Evolutionary conservation across 2,113 vertebrate genomes (phyloP).

Genomic region (Corapipo altera): DNA sequence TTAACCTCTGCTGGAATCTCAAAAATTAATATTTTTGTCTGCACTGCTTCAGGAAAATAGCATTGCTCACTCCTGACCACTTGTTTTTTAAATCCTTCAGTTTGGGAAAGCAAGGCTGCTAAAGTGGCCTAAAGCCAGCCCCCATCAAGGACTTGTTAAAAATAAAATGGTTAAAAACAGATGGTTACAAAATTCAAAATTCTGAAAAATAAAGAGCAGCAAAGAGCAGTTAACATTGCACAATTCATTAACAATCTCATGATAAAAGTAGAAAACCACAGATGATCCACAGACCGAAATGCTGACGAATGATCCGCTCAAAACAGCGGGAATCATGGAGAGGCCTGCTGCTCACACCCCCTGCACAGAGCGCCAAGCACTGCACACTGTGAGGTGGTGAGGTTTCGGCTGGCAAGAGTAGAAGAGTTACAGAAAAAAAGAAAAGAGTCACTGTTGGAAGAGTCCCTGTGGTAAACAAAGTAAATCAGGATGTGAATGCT

Average conservation of each 20-base stretch:
- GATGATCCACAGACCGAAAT: neutral
- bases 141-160: neutral
- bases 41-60: neutral
- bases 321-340: neutral
- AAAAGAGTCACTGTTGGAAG: slow-evolving; percentile 1
- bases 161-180: neutral
- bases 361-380: neutral
- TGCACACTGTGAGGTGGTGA: neutral
- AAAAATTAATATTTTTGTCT: neutral
- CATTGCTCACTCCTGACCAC: neutral
- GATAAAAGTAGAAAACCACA: neutral
- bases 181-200: neutral
- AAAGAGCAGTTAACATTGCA: neutral
- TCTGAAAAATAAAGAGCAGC: neutral
- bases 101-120: neutral
- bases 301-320: neutral
- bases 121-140: neutral
- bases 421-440: neutral
- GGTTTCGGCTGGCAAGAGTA: neutral
- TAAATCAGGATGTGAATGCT: neutral
- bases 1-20: neutral
- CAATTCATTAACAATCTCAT: neutral
- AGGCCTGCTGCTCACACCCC: slow-evolving; percentile 3
- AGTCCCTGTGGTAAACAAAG: slow-evolving; percentile 51
- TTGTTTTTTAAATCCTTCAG: neutral